phyloP scores from a whole-genome alignment of 2,888 invertebrate genomes.

The Caenorhabditis sp. region DNA sequence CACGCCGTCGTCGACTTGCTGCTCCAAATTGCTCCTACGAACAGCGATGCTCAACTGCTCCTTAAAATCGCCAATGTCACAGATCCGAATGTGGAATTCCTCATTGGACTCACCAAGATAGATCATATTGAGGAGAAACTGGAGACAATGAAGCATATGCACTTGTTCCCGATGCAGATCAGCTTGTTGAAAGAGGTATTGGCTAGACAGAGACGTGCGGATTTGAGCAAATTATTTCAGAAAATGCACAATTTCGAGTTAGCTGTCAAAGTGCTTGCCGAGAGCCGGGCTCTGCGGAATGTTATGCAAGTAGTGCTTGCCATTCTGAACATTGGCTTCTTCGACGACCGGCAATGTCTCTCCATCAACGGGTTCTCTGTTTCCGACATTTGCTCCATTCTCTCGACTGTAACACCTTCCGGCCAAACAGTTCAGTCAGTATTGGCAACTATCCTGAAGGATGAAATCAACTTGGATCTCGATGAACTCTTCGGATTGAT shows the following conservation, averaged over 20 bases:
- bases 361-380: constrained; percentile 54
- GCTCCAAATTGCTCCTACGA: constrained; percentile 59
- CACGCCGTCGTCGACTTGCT: constrained; percentile 37
- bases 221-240: no score
- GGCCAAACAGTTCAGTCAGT: constrained; percentile 48
- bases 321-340: constrained; percentile 54
- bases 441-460: constrained; percentile 59
- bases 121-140: constrained; percentile 79
- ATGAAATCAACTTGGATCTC: constrained; percentile 72
- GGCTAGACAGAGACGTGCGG: no score
- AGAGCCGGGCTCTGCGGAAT: constrained; percentile 64
- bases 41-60: constrained; percentile 60
- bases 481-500: constrained; percentile 71
- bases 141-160: constrained; percentile 74
- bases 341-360: constrained; percentile 54
- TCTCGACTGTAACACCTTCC: constrained; percentile 24
- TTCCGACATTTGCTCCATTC: constrained; percentile 22
- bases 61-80: constrained; percentile 37
- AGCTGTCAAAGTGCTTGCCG: constrained; percentile 26
- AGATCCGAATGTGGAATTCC: constrained; percentile 58
- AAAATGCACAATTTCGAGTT: constrained; percentile 34
- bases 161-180: constrained; percentile 62
- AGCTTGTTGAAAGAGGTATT: constrained; percentile 18
- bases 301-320: constrained; percentile 62
- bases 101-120: constrained; percentile 73